A percentile compares a stretch with the other conserved stretches of the same genome.
Evolutionary conservation across 2,797 vertebrate genomes (phyloP).

Genomic region (Cyprinodon diabolis): DNA sequence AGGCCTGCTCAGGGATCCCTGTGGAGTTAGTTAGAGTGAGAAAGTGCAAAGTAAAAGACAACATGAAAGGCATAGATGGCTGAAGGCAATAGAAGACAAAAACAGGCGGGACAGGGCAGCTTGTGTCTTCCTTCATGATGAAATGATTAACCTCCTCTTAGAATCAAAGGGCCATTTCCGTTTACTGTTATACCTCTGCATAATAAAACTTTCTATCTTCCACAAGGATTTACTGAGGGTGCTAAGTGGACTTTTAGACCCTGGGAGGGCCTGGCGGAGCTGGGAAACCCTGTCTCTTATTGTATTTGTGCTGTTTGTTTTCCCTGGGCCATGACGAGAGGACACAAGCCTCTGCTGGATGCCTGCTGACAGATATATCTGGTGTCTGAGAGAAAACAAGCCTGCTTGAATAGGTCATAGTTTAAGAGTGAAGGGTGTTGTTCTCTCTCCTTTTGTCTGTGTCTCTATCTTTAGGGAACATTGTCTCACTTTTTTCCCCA

Average conservation of each 20-base stretch:
- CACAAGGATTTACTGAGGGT: slow-evolving; percentile 7
- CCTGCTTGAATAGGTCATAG: slow-evolving; percentile 17
- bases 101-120: neutral
- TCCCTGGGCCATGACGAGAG: slow-evolving; percentile 15
- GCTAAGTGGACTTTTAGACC: slow-evolving; percentile 59
- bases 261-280: slow-evolving; percentile 11
- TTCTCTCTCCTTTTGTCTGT: slow-evolving; percentile 23
- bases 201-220: slow-evolving; percentile 35
- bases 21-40: slow-evolving; percentile 11
- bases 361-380: slow-evolving; percentile 24
- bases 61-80: neutral
- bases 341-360: slow-evolving; percentile 13
- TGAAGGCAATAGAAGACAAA: neutral
- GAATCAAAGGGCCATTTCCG: slow-evolving; percentile 15
- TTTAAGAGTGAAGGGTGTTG: slow-evolving; percentile 13
- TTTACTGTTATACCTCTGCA: slow-evolving; percentile 11
- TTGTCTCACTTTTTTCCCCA: slow-evolving; percentile 39
- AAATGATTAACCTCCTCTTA: slow-evolving; percentile 2
- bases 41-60: neutral
- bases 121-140: neutral
- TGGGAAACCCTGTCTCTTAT: slow-evolving; percentile 25
- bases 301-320: slow-evolving; percentile 34
- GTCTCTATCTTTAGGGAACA: slow-evolving; percentile 44
- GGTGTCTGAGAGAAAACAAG: slow-evolving; percentile 32
- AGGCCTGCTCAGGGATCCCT: slow-evolving; percentile 37